These are phyloP conservation scores for Threskiornis aethiopicus DNA, from an alignment of 2,797 vertebrate genomes.

Conservation along the genomic window DNA sequence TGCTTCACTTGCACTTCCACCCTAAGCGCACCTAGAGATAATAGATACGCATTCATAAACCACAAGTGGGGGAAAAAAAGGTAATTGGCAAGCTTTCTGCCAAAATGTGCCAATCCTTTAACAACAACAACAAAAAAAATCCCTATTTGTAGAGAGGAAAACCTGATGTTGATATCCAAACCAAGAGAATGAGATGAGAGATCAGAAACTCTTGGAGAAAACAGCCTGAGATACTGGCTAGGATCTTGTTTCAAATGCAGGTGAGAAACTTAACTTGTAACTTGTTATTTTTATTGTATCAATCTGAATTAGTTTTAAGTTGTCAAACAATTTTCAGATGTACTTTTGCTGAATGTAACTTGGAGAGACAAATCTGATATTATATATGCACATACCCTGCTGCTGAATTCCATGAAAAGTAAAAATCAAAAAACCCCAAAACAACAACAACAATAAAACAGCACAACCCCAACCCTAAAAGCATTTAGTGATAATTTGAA, in stretches of 20 bases:
- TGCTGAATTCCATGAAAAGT: not conserved
- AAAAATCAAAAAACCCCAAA: not conserved
- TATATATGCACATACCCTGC: accelerated
- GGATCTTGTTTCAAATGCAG: not conserved
- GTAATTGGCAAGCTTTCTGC: not conserved
- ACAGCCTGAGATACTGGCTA: not conserved
- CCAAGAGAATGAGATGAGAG: not conserved
- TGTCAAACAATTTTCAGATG: not conserved
- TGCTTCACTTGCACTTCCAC: not conserved
- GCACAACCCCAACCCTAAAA: not conserved
- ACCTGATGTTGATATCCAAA: not conserved
- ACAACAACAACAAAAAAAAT: no score
- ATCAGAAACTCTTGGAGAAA: not conserved
- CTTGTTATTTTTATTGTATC: not conserved
- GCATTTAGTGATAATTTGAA: not conserved
- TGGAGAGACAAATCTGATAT: not conserved
- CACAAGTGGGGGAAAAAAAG: not conserved
- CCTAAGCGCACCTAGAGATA: not conserved
- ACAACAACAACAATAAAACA: not conserved
- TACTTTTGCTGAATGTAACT: not conserved
- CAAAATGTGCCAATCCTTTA: not conserved
- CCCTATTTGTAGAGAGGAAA: not conserved
- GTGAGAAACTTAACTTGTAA: not conserved
- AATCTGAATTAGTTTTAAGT: not conserved
- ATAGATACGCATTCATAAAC: accelerated